Percentiles rank a stretch among this genome's conserved stretches.
These are phyloP conservation scores for Manis javanica DNA, from an alignment of 2,797 vertebrate species.

Conservation along the genomic window DNA sequence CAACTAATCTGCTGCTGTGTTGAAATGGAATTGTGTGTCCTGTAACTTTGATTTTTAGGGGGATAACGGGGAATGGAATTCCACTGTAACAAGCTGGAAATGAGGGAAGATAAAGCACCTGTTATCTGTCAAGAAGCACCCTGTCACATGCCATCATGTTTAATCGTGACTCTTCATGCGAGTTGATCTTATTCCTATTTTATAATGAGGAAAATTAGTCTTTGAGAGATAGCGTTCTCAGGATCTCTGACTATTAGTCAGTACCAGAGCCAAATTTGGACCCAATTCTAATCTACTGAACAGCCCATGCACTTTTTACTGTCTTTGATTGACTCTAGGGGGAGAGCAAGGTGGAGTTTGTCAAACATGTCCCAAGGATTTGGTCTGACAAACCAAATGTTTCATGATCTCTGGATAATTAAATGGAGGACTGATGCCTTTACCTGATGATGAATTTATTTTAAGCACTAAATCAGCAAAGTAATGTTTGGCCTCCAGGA, in stretches of 20 bases:
- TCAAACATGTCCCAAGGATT: neutral
- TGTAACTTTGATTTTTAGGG: neutral
- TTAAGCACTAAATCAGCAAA: neutral
- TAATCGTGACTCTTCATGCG: neutral
- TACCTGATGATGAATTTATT: constrained; percentile 21
- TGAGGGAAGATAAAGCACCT: neutral
- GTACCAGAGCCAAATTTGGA: neutral
- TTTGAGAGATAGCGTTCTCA: neutral
- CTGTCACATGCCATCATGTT: neutral
- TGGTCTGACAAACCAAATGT: neutral
- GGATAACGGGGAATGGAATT: neutral
- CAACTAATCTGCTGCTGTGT: neutral
- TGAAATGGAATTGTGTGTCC: neutral
- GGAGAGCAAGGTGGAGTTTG: neutral
- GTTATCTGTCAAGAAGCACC: neutral
- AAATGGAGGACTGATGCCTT: neutral
- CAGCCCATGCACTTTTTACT: neutral
- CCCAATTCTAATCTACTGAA: neutral
- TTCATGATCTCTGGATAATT: constrained; percentile 24
- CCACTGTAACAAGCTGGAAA: neutral
- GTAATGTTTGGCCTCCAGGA: neutral
- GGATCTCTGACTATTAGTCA: neutral
- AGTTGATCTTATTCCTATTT: neutral
- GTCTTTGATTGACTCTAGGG: neutral
- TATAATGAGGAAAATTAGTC: neutral